Evolutionary conservation across 2,797 vertebrate species (phyloP).

Genomic region (Leptodactylus fallax): DNA sequence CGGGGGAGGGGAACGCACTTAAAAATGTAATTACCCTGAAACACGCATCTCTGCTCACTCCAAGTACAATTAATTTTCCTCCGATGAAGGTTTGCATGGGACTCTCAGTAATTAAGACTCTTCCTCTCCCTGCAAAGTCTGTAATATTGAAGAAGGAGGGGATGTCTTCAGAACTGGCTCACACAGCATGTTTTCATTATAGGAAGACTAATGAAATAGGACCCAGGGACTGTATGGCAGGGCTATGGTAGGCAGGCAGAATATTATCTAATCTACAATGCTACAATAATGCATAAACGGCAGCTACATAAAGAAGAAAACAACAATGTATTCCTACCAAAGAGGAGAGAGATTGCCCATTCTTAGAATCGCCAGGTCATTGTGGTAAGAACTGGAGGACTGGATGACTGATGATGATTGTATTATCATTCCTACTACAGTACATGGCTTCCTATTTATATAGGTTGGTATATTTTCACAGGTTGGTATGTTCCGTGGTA

Average conservation of each 20-base stretch:
- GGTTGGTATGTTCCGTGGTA: too few relatives aligned
- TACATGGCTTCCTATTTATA: too few relatives aligned
- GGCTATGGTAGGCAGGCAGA: background rate
- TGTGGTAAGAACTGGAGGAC: background rate
- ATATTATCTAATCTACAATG: background rate
- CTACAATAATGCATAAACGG: background rate
- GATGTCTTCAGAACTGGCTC: constrained; percentile 14
- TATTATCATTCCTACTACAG: too few relatives aligned
- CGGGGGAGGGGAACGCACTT: constrained; percentile 18
- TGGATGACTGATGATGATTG: too few relatives aligned
- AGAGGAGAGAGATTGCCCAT: background rate
- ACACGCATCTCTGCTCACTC: constrained; percentile 40
- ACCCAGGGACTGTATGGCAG: constrained; percentile 5
- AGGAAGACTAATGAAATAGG: constrained; percentile 46
- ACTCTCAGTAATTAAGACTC: constrained; percentile 57
- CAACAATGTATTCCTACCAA: background rate
- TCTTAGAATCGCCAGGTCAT: background rate
- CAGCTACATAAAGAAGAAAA: background rate
- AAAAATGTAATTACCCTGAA: constrained; percentile 59
- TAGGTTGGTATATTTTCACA: too few relatives aligned
- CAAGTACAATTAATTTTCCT: constrained; percentile 51
- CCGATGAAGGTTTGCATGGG: constrained; percentile 46
- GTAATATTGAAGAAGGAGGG: constrained; percentile 39
- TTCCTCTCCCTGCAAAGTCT: constrained; percentile 30
- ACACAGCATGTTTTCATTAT: constrained; percentile 26